A percentile compares a stretch with the other conserved stretches of the same genome.
These are phyloP conservation scores for Caerostris darwini DNA, from an alignment of 1,140 invertebrate species.

Conservation along the genomic window DNA sequence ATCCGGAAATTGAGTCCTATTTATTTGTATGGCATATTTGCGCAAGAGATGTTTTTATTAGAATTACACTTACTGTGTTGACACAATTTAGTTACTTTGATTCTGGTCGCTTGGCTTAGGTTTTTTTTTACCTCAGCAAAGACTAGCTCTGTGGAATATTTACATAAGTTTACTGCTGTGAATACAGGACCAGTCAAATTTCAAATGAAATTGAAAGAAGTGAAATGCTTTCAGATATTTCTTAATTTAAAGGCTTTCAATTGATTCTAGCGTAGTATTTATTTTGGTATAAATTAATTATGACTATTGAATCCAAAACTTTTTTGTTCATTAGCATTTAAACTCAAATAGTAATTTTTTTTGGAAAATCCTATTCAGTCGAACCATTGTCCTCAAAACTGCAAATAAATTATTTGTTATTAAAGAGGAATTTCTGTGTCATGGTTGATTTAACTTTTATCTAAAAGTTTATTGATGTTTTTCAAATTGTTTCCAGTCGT, in stretches of 20 bases:
- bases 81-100: background rate
- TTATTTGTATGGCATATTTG: background rate
- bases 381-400: too few species aligned
- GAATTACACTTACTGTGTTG: background rate
- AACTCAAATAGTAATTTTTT: too few species aligned
- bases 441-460: too few species aligned
- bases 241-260: background rate
- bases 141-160: background rate
- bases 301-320: too few species aligned
- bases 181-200: background rate
- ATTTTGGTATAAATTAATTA: slow-evolving; percentile 21
- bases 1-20: background rate
- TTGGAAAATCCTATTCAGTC: too few species aligned
- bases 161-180: background rate
- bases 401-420: too few species aligned
- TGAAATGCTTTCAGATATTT: background rate
- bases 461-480: too few species aligned
- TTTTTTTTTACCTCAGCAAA: background rate
- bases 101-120: background rate
- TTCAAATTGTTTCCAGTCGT: too few species aligned
- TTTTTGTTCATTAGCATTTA: too few species aligned
- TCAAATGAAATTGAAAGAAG: background rate
- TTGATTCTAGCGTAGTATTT: background rate
- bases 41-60: background rate
- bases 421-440: too few species aligned